Evolutionary conservation across 2,113 vertebrate species (phyloP), one percentile per base, ranked within the genome.

Genomic region (Hemiprocne comata): DNA sequence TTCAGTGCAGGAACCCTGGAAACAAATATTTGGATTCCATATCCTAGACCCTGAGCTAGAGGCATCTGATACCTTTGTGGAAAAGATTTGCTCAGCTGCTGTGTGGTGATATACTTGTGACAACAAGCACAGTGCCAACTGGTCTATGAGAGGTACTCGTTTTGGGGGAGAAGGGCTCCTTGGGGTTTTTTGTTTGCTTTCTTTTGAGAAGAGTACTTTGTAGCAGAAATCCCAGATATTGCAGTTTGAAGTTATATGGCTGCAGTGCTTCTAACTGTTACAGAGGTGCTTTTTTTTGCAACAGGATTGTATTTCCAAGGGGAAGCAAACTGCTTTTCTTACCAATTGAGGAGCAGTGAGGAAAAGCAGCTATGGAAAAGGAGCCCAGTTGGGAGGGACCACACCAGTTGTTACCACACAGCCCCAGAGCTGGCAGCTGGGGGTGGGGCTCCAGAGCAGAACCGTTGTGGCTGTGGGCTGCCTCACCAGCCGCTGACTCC

Each of bases 1-100:
- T 97, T 94, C 95, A 94, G 92, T 31, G 94, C 70, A 66, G 91
- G 90, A 97, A 91, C 64, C 42, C 92, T 93, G 64, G 84, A 94
- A 58, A 89, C 25, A 44, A 25, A 28, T 48, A 34, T 74, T 90
- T 95, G 87, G 82, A 93, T 89, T 91, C 46, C 48, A 67, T 48
- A 61, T 36, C 72, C 82, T 33, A 84, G 65, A 88, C 65, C 31
- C 33, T 19, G 17, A 90, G 72, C 82, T 94, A 61, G 36, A 1
- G 2, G 90, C 61, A 84, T 80, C 79, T 36, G 76, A 95, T 86
- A 75, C 23, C 17, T 93, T 64, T 77, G 76, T 75, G 87, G 85
- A 53, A 64, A 90, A 93, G 79, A 70, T 86, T 89, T 71, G 46
- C 3, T 7, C 78, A 85, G 89, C 85, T 88, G 67, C 72, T 93